Evolutionary conservation across 2,113 vertebrate species (phyloP).

Genomic region (Taurulus bubalis): DNA sequence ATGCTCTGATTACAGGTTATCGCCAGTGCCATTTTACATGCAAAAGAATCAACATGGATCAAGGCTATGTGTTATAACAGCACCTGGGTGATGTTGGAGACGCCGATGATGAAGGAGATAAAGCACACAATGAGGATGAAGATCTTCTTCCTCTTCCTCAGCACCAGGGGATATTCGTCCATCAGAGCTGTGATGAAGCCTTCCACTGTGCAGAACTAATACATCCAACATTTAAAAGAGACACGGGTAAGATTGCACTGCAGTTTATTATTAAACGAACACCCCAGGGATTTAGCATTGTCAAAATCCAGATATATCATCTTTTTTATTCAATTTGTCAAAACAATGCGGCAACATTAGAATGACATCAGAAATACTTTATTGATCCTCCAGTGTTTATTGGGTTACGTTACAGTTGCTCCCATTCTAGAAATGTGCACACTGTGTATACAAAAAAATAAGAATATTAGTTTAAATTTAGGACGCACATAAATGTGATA

Average conservation of each 20-base stretch:
- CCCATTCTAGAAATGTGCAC: neutral
- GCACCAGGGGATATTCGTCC: conserved; percentile 88
- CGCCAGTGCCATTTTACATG: neutral
- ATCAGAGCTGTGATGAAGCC: conserved; percentile 92
- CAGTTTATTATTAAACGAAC: neutral
- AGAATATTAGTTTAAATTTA: neutral
- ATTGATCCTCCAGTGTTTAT: neutral
- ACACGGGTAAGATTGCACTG: neutral
- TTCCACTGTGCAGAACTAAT: conserved; percentile 93
- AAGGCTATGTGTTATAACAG: neutral
- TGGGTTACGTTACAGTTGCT: neutral
- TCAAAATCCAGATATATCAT: neutral
- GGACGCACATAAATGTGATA: neutral
- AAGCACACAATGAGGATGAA: conserved; percentile 91
- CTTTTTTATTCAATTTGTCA: neutral
- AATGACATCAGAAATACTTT: neutral
- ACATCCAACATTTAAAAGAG: neutral
- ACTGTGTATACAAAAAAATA: neutral
- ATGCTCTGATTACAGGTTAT: neutral
- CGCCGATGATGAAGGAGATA: conserved; percentile 90
- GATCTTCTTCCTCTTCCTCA: conserved; percentile 90
- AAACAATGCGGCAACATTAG: neutral
- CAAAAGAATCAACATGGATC: neutral
- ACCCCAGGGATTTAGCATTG: neutral
- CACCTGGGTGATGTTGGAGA: conserved; percentile 93